Percentiles rank a stretch among this genome's conserved stretches.
Conservation (phyloP, 1,140 invertebrate genomes). For the Trichoplusia ni region DNA sequence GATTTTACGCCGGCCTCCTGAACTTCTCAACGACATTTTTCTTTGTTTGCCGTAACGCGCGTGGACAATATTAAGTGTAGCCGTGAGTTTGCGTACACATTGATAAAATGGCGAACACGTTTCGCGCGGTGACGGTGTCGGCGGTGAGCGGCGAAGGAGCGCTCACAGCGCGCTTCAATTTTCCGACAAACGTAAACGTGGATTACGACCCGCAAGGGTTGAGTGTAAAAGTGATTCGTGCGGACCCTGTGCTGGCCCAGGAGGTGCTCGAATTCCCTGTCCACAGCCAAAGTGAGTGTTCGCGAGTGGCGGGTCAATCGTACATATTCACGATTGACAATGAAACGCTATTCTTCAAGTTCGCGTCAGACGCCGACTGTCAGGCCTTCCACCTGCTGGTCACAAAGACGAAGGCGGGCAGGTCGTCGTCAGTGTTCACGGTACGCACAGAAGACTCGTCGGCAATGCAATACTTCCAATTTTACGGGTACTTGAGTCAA, state of each 20-base stretch:
- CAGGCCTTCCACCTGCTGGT: constrained; percentile 90
- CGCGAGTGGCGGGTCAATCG: constrained; percentile 84
- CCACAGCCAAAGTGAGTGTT: constrained; percentile 86
- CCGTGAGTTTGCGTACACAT: constrained; percentile 51
- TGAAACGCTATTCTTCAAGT: constrained; percentile 83
- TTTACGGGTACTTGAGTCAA: constrained; percentile 99
- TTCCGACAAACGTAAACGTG: constrained; percentile 85
- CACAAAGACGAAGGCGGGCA: constrained; percentile 89
- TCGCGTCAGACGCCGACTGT: constrained; percentile 84
- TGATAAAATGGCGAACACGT: constrained; percentile 86
- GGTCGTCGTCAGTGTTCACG: constrained; percentile 94
- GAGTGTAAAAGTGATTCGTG: constrained; percentile 85
- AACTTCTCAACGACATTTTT: constrained; percentile 77
- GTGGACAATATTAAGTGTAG: constrained; percentile 61
- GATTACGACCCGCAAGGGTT: constrained; percentile 90
- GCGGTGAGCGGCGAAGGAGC: constrained; percentile 86
- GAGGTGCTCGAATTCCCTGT: constrained; percentile 86
- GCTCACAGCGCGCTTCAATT: constrained; percentile 85
- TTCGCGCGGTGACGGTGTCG: constrained; percentile 86
- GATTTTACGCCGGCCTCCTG: constrained; percentile 78
- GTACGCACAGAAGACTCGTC: constrained; percentile 98
- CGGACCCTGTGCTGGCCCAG: constrained; percentile 72
- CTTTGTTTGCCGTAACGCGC: constrained; percentile 76
- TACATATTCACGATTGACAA: constrained; percentile 88
- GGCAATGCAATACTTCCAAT: constrained; percentile 98